Conservation (phyloP, 2,113 vertebrate genomes). For the Syngnathus typhle region DNA sequence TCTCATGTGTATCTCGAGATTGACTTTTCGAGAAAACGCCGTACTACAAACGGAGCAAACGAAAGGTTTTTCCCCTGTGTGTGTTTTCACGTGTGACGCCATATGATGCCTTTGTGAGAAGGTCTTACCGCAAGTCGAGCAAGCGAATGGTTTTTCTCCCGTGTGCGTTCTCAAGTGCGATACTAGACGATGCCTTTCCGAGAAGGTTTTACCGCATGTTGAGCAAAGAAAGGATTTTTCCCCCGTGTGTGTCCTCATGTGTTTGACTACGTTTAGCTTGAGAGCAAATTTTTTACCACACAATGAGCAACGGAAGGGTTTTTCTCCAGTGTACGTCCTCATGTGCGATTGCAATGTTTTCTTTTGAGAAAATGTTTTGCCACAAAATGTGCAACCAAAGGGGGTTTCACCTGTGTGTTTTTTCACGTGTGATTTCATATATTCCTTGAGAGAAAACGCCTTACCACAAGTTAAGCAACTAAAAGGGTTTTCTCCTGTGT, state of each 20-base stretch:
- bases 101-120: neutral
- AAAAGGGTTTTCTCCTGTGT: neutral
- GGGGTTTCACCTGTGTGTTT: neutral
- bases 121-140: neutral
- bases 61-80: neutral
- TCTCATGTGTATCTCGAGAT: neutral
- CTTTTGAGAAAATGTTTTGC: neutral
- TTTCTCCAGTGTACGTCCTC: neutral
- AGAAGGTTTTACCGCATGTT: neutral
- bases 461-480: neutral
- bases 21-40: neutral
- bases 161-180: neutral
- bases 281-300: neutral
- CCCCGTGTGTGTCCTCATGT: neutral
- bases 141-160: neutral
- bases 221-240: neutral
- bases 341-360: neutral
- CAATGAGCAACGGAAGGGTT: neutral
- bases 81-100: neutral
- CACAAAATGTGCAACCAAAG: neutral
- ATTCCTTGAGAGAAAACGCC: neutral
- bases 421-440: neutral
- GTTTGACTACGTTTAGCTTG: neutral
- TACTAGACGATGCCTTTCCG: neutral
- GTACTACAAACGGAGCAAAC: neutral